Evolutionary conservation across 2,888 invertebrate genomes (phyloP).

Genomic region (Nomada hirtipes): DNA sequence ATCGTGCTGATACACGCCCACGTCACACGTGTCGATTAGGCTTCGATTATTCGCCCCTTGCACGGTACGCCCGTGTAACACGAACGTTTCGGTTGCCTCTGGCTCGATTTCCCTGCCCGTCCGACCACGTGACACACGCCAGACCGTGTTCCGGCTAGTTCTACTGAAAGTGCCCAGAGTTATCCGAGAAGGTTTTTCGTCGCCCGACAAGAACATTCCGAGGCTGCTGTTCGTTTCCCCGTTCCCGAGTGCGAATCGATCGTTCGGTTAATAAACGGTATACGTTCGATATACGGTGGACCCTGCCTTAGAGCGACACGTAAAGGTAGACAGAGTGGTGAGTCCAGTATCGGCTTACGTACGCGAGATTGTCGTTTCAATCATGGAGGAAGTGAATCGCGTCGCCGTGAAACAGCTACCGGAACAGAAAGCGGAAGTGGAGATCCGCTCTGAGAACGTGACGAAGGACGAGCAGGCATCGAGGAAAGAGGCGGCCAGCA

Average conservation of each 20-base stretch:
- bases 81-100: not conserved
- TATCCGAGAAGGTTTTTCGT: not conserved
- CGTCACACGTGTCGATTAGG: slow-evolving; percentile 9
- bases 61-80: no score
- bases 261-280: slow-evolving; percentile 19
- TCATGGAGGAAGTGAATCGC: slow-evolving; percentile 51
- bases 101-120: slow-evolving; percentile 17
- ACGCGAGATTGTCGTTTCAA: slow-evolving; percentile 11
- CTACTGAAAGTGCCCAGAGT: slow-evolving; percentile 14
- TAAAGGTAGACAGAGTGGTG: not conserved
- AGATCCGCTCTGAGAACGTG: not conserved
- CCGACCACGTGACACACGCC: slow-evolving; percentile 49
- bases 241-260: slow-evolving; percentile 35
- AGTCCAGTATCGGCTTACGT: slow-evolving; percentile 14
- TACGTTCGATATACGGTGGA: not conserved
- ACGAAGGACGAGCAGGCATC: slow-evolving; percentile 18
- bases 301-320: not conserved
- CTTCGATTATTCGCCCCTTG: not conserved
- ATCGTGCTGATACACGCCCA: not conserved
- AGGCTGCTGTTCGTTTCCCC: not conserved
- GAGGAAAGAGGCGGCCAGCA: slow-evolving; percentile 27
- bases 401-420: slow-evolving; percentile 28
- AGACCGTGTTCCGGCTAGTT: not conserved
- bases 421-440: slow-evolving; percentile 26
- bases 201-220: not conserved